Evolutionary conservation across 1,140 invertebrate species (phyloP), one percentile per base, ranked within the genome.

Genomic region (silkworm (Bombyx mori)): DNA sequence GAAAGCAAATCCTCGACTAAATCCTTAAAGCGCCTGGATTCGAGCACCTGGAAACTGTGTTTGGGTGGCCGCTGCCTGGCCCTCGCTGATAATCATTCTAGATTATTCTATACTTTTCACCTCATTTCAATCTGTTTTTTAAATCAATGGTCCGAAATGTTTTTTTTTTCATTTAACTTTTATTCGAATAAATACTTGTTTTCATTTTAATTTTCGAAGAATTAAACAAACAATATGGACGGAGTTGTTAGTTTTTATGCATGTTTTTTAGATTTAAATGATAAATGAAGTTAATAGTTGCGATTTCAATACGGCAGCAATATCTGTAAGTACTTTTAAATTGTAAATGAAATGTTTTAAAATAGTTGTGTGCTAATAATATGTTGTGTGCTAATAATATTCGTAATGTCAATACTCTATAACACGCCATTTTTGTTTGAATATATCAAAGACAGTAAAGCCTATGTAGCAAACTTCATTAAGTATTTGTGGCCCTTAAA

Each of bases 1-100:
- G 88, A 89, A 89, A 89, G 82, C 86, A 88, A 88, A 89, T 88
- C 88, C 88, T 82, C 81, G 79, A 71, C 79, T 88, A 89, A 89
- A 87, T 85, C 88, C 88, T 89, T 88, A 88, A 88, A 88, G 86
- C 88, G 85, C 79, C 74, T 73, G 75, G 83, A 78, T 82, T 75
- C 71, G 74, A 81, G 77, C 82, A 88, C 86, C 88, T 88, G 86
- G 81, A 82, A 87, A 85, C 78, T 82, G 75, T 77, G 72, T 82
- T 74, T 82, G 78, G 77, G 77, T 75, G 66, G 66, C 45, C 69
- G 51, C 60, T 63, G 61, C 69, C 47, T 44, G 26, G 35, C 44
- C 57, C 57, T 54, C 56, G 48, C 70, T 76, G 78, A 82, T 85
- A 81, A 85, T 85, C 79, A 84, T 85, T 80, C 69, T 61, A 82